Evolutionary conservation across 2,113 vertebrate genomes (phyloP), one percentile per base, ranked within the genome.

Genomic region (Myrmecophaga tridactyla): DNA sequence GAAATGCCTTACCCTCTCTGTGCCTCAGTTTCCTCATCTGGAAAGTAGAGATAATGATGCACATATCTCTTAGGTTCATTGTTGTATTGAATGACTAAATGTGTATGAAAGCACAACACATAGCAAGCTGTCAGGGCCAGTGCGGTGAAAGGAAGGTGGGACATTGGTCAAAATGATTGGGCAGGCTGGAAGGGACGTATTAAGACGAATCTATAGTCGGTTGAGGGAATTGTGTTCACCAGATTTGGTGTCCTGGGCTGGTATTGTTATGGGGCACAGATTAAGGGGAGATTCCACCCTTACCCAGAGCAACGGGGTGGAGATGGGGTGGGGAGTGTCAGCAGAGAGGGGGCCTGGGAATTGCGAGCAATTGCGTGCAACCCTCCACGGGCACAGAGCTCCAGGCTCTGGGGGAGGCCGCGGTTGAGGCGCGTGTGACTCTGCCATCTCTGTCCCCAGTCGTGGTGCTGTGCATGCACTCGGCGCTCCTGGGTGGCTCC

Each of bases 381-480:
- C 36, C 77, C 41, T 31, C 43, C 7, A 25, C 46, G 34, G 18
- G 53, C 23, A 36, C 9, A 1, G 78, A 39, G 34, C 8, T 63
- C 34, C 14, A 56, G 86, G 53, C 29, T 39, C 36, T 10, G 13
- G 56, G 69, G 27, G 31, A 88, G 46, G n/a, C 43, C 29, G 4
- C 8, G 12, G 25, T 34, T 36, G 34, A 29, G 27, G 39, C 1
- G 0, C 13, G 18, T 18, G 36, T 81, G 46, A 89, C 31, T 70
- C 21, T 69, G n/a, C 9, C 27, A 0, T 72, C 34, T 15, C 12
- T 97, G 63, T 2, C 98, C 96, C 10, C 97, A 99, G 99, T 99
- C 34, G 98, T 99, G 83, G 96, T 99, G 78, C 99, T 99, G 98
- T 99, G 99, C 96, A 99, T 99, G 99, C 99, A 99, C 97, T 99